These are phyloP conservation scores for Hyposoter dolosus DNA, from an alignment of 2,888 invertebrate genomes.

Conservation along the genomic window DNA sequence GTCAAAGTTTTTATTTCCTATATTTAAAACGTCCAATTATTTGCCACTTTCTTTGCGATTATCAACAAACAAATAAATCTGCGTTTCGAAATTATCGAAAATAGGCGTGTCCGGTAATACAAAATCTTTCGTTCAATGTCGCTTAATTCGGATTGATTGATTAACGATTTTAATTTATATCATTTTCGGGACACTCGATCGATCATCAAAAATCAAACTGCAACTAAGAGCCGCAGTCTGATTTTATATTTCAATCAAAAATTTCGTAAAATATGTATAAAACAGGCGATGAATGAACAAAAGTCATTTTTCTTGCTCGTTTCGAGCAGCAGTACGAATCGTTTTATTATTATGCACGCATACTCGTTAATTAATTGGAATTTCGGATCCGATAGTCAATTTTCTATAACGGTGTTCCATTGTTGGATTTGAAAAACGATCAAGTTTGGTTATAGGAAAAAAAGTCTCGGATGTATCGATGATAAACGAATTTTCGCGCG, in stretches of 20 bases:
- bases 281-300: neutral
- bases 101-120: neutral
- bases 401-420: neutral
- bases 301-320: neutral
- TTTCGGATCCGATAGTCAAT: neutral
- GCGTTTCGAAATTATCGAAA: neutral
- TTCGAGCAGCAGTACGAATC: neutral
- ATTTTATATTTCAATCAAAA: neutral
- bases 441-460: conserved; percentile 12
- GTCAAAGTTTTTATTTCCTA: neutral
- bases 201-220: neutral
- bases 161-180: neutral
- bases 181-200: neutral
- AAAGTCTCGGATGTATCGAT: conserved; percentile 14
- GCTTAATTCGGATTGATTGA: neutral
- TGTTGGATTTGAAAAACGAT: neutral
- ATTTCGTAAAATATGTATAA: neutral
- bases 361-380: neutral
- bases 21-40: neutral
- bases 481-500: conserved; percentile 53
- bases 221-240: neutral
- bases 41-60: neutral
- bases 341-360: neutral
- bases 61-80: neutral
- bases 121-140: neutral